Conservation (phyloP, 2,888 invertebrate genomes). For the Campoletis raptor region DNA sequence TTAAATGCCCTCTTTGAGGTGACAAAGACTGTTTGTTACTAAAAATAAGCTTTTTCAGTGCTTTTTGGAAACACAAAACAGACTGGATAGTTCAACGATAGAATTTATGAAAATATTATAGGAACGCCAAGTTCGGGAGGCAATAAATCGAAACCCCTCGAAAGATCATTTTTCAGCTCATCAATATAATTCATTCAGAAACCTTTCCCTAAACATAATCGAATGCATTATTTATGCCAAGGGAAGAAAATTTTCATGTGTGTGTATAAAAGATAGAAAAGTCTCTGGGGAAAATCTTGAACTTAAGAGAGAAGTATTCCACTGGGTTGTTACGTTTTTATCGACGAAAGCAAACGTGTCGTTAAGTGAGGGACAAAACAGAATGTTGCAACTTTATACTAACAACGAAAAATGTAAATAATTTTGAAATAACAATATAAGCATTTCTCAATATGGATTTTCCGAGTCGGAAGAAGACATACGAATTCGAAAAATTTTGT, state of each 20-base stretch:
- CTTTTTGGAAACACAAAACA: not conserved
- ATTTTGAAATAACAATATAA: not conserved
- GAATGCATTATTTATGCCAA: not conserved
- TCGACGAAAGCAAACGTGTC: not conserved
- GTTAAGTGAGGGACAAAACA: not conserved
- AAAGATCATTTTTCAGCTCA: conserved; percentile 12
- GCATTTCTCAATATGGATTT: not conserved
- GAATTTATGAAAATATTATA: conserved; percentile 5
- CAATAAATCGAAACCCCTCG: not conserved
- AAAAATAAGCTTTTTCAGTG: not conserved
- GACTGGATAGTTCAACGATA: not conserved
- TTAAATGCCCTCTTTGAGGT: not conserved
- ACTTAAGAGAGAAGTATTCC: not conserved
- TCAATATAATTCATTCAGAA: not conserved
- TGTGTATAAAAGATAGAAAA: not conserved
- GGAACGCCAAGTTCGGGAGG: not conserved
- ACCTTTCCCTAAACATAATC: not conserved
- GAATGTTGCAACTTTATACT: not conserved
- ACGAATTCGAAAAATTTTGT: not conserved
- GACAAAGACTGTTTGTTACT: not conserved
- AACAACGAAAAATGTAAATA: not conserved
- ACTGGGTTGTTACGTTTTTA: not conserved
- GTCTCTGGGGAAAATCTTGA: not conserved
- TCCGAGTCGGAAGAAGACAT: no score
- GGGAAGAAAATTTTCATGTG: not conserved